phyloP scores from a whole-genome alignment of 2,113 vertebrate genomes.

The Vimba vimba region DNA sequence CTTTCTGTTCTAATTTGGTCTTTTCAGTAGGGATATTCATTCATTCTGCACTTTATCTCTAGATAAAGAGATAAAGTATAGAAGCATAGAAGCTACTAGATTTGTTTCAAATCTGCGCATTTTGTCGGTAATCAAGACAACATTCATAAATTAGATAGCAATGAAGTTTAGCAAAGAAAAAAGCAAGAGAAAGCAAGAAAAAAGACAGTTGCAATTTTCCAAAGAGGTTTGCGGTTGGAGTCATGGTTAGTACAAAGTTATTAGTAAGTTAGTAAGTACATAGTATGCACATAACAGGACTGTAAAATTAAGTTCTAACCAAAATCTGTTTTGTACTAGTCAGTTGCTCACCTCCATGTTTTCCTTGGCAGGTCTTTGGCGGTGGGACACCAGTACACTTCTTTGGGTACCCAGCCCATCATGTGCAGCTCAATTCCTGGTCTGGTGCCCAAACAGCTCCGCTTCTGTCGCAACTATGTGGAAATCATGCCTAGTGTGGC shows the following conservation, averaged over 20 bases:
- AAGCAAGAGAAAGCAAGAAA: not conserved
- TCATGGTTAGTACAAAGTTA: too few species aligned
- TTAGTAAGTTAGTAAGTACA: too few species aligned
- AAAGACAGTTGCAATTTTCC: not conserved
- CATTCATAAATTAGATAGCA: not conserved
- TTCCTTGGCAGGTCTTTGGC: conserved; percentile 86
- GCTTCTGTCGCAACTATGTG: conserved; percentile 96
- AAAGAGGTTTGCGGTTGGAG: too few species aligned
- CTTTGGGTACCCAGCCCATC: conserved; percentile 89
- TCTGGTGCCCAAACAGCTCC: conserved; percentile 94
- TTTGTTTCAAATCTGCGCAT: not conserved
- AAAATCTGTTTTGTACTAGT: not conserved
- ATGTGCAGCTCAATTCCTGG: conserved; percentile 94
- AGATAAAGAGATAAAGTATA: too few species aligned
- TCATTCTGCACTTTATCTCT: too few species aligned
- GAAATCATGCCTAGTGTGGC: conserved; percentile 98
- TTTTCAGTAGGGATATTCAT: not conserved
- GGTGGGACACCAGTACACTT: conserved; percentile 90
- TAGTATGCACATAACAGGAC: not conserved
- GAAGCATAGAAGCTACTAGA: not conserved
- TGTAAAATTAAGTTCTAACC: not conserved
- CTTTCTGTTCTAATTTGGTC: not conserved
- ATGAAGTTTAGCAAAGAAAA: not conserved
- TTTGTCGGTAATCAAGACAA: not conserved
- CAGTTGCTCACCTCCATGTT: conserved; percentile 9